Percentiles rank a stretch among this genome's conserved stretches.
phyloP scores from a whole-genome alignment of 1,140 invertebrate species.

The Drosophila rufa region DNA sequence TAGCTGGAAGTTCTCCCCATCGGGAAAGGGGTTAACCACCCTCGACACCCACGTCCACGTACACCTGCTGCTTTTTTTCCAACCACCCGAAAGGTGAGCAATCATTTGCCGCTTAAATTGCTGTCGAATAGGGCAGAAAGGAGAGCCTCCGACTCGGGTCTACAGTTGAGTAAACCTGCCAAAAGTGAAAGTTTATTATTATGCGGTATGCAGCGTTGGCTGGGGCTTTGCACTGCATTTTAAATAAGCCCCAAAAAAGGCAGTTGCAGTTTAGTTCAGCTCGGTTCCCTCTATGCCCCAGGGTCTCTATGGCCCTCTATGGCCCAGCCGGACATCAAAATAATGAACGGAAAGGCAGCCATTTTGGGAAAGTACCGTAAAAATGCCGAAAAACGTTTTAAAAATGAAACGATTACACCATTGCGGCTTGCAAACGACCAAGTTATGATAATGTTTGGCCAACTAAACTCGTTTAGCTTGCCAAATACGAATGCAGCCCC shows the following conservation, averaged over 20 bases:
- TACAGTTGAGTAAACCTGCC: conserved; percentile 18
- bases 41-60: neutral
- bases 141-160: neutral
- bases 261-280: conserved; percentile 9
- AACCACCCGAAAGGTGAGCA: conserved; percentile 1
- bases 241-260: conserved; percentile 19
- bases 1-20: neutral
- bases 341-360: conserved; percentile 78
- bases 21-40: conserved; percentile 52
- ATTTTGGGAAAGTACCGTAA: conserved; percentile 48
- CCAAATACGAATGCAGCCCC: conserved; percentile 46
- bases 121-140: conserved; percentile 40
- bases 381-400: conserved; percentile 79
- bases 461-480: conserved; percentile 81
- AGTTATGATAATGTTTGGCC: conserved; percentile 83
- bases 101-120: conserved; percentile 56
- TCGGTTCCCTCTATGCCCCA: neutral
- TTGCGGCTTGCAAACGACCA: conserved; percentile 82
- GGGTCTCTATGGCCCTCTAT: neutral
- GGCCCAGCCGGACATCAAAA: conserved; percentile 69
- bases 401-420: conserved; percentile 82
- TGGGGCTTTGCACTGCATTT: conserved; percentile 36
- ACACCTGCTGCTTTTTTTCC: neutral
- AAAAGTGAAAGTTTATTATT: conserved; percentile 78
- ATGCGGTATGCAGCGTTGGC: conserved; percentile 57